Evolutionary conservation across 2,888 invertebrate species (phyloP).

Genomic region (Scaptomyza cyrtandrae): DNA sequence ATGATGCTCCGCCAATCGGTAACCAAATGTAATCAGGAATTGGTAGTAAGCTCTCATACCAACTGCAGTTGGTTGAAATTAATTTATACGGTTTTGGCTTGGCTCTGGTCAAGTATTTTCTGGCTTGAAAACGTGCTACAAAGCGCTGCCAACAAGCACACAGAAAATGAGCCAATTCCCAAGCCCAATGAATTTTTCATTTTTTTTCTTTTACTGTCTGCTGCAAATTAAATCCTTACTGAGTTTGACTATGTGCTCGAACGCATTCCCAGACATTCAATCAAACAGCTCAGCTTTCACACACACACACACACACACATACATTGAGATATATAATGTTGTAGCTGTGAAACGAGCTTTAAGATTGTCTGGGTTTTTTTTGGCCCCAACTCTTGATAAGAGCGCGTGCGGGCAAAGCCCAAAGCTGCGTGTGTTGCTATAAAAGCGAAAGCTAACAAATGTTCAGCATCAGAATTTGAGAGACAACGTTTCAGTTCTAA

Average conservation of each 20-base stretch:
- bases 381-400: constrained; percentile 3
- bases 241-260: constrained; percentile 53
- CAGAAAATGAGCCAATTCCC: constrained; percentile 27
- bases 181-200: constrained; percentile 5
- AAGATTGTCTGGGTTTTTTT: constrained; percentile 37
- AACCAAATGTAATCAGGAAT: constrained; percentile 27
- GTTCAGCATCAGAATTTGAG: background rate
- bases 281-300: constrained; percentile 14
- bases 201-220: constrained; percentile 2
- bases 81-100: constrained; percentile 38
- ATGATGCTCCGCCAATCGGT: constrained; percentile 31
- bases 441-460: constrained; percentile 22
- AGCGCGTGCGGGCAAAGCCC: constrained; percentile 33
- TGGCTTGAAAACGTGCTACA: constrained; percentile 11
- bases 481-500: constrained; percentile 4
- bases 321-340: background rate
- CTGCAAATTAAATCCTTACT: constrained; percentile 30
- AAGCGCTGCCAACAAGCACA: constrained; percentile 17
- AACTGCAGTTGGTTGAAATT: constrained; percentile 29
- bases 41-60: background rate
- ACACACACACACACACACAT: constrained; percentile 2
- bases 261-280: constrained; percentile 49
- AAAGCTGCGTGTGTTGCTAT: constrained; percentile 24
- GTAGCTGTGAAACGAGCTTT: background rate
- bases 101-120: constrained; percentile 18